Base-by-base conservation (phyloP, 1,140 invertebrate genomes). In the Dolichoris vasculosae region DNA sequence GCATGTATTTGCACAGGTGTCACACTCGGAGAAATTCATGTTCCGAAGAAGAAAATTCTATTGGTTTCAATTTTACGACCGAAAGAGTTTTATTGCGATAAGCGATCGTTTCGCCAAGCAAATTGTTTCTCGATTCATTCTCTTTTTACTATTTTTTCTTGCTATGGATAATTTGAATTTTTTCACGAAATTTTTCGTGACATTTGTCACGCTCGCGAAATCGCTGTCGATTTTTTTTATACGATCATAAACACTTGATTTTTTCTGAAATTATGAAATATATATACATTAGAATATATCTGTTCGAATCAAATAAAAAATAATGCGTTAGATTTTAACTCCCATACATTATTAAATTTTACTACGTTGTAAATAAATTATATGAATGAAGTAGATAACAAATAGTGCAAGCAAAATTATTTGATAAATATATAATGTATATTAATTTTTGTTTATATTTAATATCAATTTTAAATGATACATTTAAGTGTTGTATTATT, bases 31-130 rank as follows among this genome's bases (percentile, higher is more conserved):
- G 32, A 63, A 55, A 84, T 84, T 79, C 64, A 59, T 71, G 35
- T 32, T 69, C 30, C 26, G 46, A 20, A 11, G 46, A 79, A 78
- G 55, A 77, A 48, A 40, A 78, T 84, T 48, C 38, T 38, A 77
- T 69, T 51, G 30, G 59, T 32, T 46, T 78, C 59, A 59, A 77
- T 84, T 84, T 84, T 78, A 84, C 75, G 40, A 46, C 0, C 59
- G 30, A 77, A 78, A 40, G 75, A 79, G 23, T 84, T 84, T 84
- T 84, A 84, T 79, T 55, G 35, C 64, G 23, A 79, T 84, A 84
- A 84, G 83, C 64, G 63, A 84, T 79, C 83, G 64, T 84, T 51
- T 38, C 40, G 13, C 9, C n/a, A 40, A 38, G 59, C 43, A 23
- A 79, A 84, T 71, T 84, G 76, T 84, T 84, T 84, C 46, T 79